Evolutionary conservation across 1,140 invertebrate species (phyloP), one percentile per base, ranked within the genome.

Genomic region (Drusus annulatus): DNA sequence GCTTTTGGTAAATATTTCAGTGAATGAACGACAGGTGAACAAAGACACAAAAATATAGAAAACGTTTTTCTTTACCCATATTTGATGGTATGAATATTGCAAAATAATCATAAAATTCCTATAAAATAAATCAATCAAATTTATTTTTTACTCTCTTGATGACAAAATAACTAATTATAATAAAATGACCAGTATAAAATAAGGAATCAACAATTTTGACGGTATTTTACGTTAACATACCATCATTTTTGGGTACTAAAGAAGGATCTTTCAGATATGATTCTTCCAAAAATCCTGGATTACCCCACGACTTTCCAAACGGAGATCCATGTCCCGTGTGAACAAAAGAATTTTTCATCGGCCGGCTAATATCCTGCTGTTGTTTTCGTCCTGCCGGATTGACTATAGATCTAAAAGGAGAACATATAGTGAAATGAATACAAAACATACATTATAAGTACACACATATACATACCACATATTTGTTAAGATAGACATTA

Each of bases 241-340:
- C 96, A 96, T 50, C 93, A 90, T 51, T 96, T 86, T 86, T 96
- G 96, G 78, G 96, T 93, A 86, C 94, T 94, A 88, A 95, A 96
- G 83, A 97, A 96, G 69, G 89, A 91, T n/a, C 91, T 91, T 0
- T 81, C 21, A 81, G 65, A 79, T 75, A 81, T 5, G 54, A 75
- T 78, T 78, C 80, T 75, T 81, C 80, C 28, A 81, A 51, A 79
- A 74, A 73, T 74, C 80, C 76, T 75, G 96, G 95, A 86, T 93
- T 95, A 1, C 97, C 97, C 96, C 97, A 98, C 15, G 93, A 94
- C 84, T 95, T 95, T 10, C 95, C 95, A 74, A 92, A 94, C 0
- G 93, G 91, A 2, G 93, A 93, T 0, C 94, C 94, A 82, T 95
- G 94, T 0, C 93, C 93, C 0, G 96, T 95, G 85, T 97, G 96